A percentile compares a stretch with the other conserved stretches of the same genome.
phyloP scores from a whole-genome alignment of 1,140 invertebrate species.

The Sycophila sp. region DNA sequence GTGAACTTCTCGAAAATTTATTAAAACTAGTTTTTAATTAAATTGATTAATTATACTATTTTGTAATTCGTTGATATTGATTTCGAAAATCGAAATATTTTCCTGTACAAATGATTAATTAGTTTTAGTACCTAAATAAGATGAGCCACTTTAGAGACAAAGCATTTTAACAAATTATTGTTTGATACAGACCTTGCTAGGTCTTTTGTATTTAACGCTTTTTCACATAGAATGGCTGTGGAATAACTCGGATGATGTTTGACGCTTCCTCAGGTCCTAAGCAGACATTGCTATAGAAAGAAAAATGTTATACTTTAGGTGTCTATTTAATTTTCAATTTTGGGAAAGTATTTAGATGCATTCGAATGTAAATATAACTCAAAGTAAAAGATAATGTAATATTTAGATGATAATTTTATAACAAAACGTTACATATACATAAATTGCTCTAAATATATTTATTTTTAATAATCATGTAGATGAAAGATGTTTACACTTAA shows the following conservation, averaged over 20 bases:
- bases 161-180: constrained; percentile 28
- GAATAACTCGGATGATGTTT: not conserved
- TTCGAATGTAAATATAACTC: no score
- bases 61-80: no score
- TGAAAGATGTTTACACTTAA: no score
- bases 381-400: no score
- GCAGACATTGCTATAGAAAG: not conserved
- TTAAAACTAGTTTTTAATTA: not conserved
- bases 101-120: not conserved
- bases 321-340: not conserved
- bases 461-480: no score
- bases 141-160: not conserved
- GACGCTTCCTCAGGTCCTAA: constrained; percentile 7
- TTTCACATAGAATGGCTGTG: constrained; percentile 15
- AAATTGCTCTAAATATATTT: not conserved
- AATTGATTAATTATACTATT: no score
- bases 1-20: not conserved
- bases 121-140: not conserved
- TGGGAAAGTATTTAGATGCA: not conserved
- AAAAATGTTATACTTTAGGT: not conserved
- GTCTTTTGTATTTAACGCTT: constrained; percentile 2
- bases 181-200: not conserved
- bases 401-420: no score
- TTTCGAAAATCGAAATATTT: constrained; percentile 5
- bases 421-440: not conserved